These are phyloP conservation scores for Epizoanthus ramosus DNA, from an alignment of 92 coral and sea anemone genomes.

Conservation along the genomic window DNA sequence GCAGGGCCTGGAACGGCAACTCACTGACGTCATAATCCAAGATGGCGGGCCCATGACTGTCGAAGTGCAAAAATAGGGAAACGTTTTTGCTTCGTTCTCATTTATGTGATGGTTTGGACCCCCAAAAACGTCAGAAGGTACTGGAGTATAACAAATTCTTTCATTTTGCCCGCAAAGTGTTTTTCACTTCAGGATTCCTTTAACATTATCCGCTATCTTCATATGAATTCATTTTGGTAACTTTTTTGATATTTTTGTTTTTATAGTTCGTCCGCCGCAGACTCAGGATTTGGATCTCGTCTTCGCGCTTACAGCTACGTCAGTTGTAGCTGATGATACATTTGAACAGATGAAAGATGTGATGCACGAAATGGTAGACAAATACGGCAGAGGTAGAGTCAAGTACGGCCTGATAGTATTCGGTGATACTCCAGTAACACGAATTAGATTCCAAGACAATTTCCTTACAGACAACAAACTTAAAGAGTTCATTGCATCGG, in stretches of 20 bases:
- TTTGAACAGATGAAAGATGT: constrained; percentile 53
- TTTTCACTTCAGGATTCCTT: too few relatives aligned
- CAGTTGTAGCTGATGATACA: constrained; percentile 34
- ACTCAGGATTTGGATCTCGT: constrained; percentile 48
- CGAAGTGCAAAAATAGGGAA: too few relatives aligned
- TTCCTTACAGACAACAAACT: constrained; percentile 33
- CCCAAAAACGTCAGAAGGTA: too few relatives aligned
- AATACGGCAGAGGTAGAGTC: constrained; percentile 36
- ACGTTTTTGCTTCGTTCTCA: too few relatives aligned
- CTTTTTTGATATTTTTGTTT: neutral
- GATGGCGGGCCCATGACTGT: too few relatives aligned
- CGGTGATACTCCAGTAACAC: constrained; percentile 37
- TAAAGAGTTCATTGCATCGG: constrained; percentile 26
- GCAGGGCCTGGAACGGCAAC: too few relatives aligned
- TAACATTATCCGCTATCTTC: too few relatives aligned
- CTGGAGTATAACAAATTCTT: too few relatives aligned
- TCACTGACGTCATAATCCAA: too few relatives aligned
- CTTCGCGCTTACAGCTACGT: constrained; percentile 56
- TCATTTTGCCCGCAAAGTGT: too few relatives aligned
- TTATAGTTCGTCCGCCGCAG: constrained; percentile 36
- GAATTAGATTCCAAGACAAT: constrained; percentile 33
- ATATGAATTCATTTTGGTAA: neutral
- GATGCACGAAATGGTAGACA: constrained; percentile 36
- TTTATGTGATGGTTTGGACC: too few relatives aligned
- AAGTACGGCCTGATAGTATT: constrained; percentile 56